Percentiles rank a stretch among this genome's conserved stretches.
These are phyloP conservation scores for Balanococcus diminutus DNA, from an alignment of 2,888 invertebrate species.

Conservation along the genomic window DNA sequence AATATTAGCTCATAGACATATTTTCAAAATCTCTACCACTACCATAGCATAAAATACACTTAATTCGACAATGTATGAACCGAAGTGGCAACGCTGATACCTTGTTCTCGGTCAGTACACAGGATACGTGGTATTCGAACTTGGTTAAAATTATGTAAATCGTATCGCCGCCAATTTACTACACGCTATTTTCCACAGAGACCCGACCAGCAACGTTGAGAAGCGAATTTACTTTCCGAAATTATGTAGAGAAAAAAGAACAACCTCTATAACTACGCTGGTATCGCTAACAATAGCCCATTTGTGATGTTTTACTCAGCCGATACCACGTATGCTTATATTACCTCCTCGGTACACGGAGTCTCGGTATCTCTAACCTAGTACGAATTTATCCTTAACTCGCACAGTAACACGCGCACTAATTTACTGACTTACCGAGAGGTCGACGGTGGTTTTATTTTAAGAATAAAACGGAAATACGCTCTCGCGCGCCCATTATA, in stretches of 20 bases:
- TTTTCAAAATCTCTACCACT: too few relatives aligned
- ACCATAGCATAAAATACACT: too few relatives aligned
- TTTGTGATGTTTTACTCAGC: not conserved
- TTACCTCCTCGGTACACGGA: not conserved
- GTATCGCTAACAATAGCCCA: not conserved
- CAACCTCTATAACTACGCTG: not conserved
- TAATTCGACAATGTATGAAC: too few relatives aligned
- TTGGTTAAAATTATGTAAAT: not conserved
- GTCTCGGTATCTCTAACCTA: not conserved
- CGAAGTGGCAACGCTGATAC: too few relatives aligned
- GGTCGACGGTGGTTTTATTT: conserved; percentile 1
- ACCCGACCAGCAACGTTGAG: not conserved
- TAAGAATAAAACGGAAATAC: conserved; percentile 31
- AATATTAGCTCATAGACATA: too few relatives aligned
- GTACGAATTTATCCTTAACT: not conserved
- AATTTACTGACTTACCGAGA: not conserved
- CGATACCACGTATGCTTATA: not conserved
- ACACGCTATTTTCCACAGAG: not conserved
- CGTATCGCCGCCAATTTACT: not conserved
- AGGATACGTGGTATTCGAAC: too few relatives aligned
- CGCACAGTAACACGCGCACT: not conserved
- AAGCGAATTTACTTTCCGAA: not conserved
- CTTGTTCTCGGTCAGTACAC: too few relatives aligned
- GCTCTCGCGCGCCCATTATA: not conserved
- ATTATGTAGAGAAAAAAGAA: not conserved